Conservation (phyloP, 2,888 invertebrate species). For the Phyllotreta cruciferae region DNA sequence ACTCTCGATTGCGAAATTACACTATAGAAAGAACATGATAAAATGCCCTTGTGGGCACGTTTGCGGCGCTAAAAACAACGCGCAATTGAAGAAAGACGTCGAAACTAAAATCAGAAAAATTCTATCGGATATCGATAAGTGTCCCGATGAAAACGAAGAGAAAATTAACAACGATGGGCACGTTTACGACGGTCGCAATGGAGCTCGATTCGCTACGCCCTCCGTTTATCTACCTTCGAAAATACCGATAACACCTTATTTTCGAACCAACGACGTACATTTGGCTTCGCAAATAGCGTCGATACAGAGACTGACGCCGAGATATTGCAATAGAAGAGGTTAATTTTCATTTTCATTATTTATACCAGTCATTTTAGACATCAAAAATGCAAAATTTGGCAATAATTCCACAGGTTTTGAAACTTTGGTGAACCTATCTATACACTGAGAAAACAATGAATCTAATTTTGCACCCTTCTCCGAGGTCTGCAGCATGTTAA, state of each 20-base stretch:
- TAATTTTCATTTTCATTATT: not conserved
- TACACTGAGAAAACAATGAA: too few relatives aligned
- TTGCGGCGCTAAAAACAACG: constrained; percentile 54
- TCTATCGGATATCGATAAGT: constrained; percentile 37
- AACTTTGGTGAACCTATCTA: too few relatives aligned
- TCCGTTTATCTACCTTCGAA: constrained; percentile 39
- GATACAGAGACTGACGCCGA: constrained; percentile 55
- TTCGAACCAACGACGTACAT: constrained; percentile 28
- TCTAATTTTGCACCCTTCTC: too few relatives aligned
- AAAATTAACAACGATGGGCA: constrained; percentile 33
- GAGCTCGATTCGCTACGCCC: constrained; percentile 26
- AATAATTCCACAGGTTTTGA: too few relatives aligned
- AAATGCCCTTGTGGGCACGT: constrained; percentile 67
- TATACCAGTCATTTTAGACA: too few relatives aligned
- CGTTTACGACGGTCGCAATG: constrained; percentile 34
- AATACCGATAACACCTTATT: constrained; percentile 30
- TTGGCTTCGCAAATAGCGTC: constrained; percentile 47
- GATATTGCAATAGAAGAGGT: constrained; percentile 59
- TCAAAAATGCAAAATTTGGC: too few relatives aligned
- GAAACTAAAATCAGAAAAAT: constrained; percentile 42
- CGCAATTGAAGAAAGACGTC: constrained; percentile 41
- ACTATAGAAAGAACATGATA: constrained; percentile 57
- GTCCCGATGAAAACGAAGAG: constrained; percentile 35
- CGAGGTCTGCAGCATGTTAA: too few relatives aligned
- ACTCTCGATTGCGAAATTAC: constrained; percentile 64